Conservation (phyloP, 2,888 invertebrate genomes). For the Macrosiphum euphorbiae region DNA sequence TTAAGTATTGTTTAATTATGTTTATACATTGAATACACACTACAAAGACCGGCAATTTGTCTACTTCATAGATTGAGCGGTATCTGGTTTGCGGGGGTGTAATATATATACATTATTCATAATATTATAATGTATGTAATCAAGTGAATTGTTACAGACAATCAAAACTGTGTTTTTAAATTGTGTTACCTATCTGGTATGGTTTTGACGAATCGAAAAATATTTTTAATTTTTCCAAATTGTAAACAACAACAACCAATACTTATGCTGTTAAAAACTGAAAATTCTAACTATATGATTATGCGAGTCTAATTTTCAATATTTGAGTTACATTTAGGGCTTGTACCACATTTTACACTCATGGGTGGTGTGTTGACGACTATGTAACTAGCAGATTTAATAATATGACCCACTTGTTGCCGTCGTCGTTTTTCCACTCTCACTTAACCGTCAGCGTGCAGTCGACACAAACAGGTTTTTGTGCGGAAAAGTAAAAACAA, state of each 20-base stretch:
- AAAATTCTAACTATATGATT: background rate
- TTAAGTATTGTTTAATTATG: background rate
- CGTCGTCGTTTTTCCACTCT: slow-evolving; percentile 45
- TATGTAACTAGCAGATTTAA: slow-evolving; percentile 15
- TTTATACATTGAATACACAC: background rate
- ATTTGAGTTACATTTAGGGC: background rate
- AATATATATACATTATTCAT: background rate
- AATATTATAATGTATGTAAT: background rate
- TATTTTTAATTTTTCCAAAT: background rate
- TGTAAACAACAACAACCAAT: background rate
- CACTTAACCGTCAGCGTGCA: background rate
- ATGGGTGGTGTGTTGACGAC: background rate
- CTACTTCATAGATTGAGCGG: background rate
- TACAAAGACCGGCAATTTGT: background rate
- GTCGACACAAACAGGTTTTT: slow-evolving; percentile 42
- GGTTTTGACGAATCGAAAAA: background rate
- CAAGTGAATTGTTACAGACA: background rate
- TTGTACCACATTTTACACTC: background rate
- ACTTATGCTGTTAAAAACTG: background rate
- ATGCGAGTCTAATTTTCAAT: background rate
- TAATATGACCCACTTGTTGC: slow-evolving; percentile 51
- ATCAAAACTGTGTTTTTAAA: background rate
- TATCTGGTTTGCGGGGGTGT: background rate
- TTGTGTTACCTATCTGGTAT: background rate
- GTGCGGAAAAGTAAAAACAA: slow-evolving; percentile 11